Evolutionary conservation across 2,797 vertebrate genomes (phyloP).

Genomic region (Peromyscus melanophrys): DNA sequence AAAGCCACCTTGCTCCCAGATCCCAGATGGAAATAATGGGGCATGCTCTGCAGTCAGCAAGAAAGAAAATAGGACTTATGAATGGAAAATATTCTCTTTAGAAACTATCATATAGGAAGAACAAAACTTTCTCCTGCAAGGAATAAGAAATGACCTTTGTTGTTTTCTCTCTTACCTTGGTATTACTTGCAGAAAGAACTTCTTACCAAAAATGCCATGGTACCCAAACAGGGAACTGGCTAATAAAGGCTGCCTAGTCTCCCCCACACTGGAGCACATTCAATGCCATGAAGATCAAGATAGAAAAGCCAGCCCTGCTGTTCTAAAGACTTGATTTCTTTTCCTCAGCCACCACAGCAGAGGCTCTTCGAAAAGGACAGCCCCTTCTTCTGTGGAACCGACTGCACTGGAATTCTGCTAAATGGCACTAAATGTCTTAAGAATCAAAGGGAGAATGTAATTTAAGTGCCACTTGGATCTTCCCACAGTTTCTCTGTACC

Average conservation of each 20-base stretch:
- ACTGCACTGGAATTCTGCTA: conserved; percentile 87
- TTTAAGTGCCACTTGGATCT: conserved; percentile 91
- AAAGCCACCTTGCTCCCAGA: conserved; percentile 30
- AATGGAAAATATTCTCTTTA: conserved; percentile 30
- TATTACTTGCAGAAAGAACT: conserved; percentile 7
- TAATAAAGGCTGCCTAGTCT: neutral
- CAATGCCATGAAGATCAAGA: conserved; percentile 80
- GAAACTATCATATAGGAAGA: conserved; percentile 47
- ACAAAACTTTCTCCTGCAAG: neutral
- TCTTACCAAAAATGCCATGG: neutral
- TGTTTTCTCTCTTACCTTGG: neutral
- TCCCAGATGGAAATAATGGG: conserved; percentile 41
- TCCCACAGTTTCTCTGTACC: conserved; percentile 89
- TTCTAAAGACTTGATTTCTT: conserved; percentile 83
- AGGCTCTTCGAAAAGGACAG: conserved; percentile 82
- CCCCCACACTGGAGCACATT: neutral
- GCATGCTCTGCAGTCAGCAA: neutral
- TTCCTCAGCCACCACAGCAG: conserved; percentile 81
- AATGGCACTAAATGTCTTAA: conserved; percentile 87
- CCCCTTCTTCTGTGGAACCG: conserved; percentile 85
- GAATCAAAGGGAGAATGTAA: conserved; percentile 91
- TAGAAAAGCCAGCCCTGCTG: conserved; percentile 84
- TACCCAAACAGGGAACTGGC: neutral
- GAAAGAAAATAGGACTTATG: conserved; percentile 57
- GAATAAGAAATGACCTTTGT: neutral